These are phyloP conservation scores for Orthosia incerta DNA, from an alignment of 2,888 invertebrate species.

Conservation along the genomic window DNA sequence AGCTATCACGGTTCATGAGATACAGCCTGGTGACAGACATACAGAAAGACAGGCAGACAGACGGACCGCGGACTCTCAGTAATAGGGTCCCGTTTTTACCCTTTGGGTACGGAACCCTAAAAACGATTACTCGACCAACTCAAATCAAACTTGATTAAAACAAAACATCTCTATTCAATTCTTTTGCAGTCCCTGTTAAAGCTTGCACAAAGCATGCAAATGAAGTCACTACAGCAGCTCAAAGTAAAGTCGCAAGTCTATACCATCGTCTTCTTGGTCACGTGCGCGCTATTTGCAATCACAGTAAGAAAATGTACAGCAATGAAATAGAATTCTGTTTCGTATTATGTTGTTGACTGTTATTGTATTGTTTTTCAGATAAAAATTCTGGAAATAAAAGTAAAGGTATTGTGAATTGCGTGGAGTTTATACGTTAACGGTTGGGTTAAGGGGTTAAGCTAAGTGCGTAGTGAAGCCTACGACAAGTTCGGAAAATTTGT, in stretches of 20 bases:
- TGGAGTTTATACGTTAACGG: not conserved
- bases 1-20: no score
- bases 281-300: constrained; percentile 65
- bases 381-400: not conserved
- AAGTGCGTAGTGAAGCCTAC: not conserved
- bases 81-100: no score
- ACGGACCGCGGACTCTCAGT: no score
- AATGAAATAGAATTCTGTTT: constrained; percentile 50
- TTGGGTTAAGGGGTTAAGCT: not conserved
- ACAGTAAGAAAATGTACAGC: constrained; percentile 58
- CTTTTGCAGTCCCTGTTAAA: constrained; percentile 13
- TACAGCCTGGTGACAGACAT: no score
- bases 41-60: no score
- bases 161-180: not conserved
- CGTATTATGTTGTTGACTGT: not conserved
- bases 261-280: constrained; percentile 58
- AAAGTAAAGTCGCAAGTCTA: constrained; percentile 39
- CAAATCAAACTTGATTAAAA: constrained; percentile 23
- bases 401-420: not conserved
- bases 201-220: constrained; percentile 54
- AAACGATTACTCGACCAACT: not conserved
- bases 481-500: not conserved
- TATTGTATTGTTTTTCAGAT: constrained; percentile 12
- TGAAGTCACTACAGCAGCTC: constrained; percentile 47
- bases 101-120: no score